Evolutionary conservation across 1,140 invertebrate species (phyloP).

Genomic region (Plectrocnemia conspersa): DNA sequence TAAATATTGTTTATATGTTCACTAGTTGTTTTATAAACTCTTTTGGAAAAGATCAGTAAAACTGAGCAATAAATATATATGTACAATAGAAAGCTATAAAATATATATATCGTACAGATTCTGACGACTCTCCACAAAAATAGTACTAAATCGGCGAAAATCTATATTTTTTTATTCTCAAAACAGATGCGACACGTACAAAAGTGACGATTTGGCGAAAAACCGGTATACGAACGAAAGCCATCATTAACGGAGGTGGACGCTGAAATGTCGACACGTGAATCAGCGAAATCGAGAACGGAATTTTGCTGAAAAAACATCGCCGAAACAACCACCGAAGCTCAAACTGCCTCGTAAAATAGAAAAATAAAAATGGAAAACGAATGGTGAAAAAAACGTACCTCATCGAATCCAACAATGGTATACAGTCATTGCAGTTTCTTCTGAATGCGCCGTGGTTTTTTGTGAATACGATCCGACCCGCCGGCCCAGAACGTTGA

Average conservation of each 20-base stretch:
- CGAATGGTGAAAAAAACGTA: not conserved
- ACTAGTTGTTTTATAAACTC: conserved; percentile 1
- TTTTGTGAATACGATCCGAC: not conserved
- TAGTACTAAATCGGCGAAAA: too few species aligned
- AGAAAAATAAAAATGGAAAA: too few species aligned
- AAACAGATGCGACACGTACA: not conserved
- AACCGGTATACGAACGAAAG: conserved; percentile 3
- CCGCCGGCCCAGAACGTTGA: not conserved
- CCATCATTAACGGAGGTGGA: conserved; percentile 10
- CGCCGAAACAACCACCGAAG: too few species aligned
- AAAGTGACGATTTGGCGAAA: too few species aligned
- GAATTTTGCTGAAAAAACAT: not conserved
- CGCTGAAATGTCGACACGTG: not conserved
- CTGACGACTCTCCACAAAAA: too few species aligned
- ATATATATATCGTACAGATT: too few species aligned
- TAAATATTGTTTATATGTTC: too few species aligned
- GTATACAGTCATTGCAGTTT: conserved; percentile 20
- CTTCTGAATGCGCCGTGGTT: conserved; percentile 2
- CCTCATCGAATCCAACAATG: conserved; percentile 19
- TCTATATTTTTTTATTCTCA: too few species aligned
- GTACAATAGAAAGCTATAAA: too few species aligned
- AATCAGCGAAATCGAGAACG: conserved; percentile 9
- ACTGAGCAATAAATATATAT: not conserved
- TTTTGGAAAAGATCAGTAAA: not conserved
- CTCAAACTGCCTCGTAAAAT: too few species aligned